A percentile compares a stretch with the other conserved stretches of the same genome.
Conservation (phyloP, 2,888 invertebrate species). For the Nudaria mundana region DNA sequence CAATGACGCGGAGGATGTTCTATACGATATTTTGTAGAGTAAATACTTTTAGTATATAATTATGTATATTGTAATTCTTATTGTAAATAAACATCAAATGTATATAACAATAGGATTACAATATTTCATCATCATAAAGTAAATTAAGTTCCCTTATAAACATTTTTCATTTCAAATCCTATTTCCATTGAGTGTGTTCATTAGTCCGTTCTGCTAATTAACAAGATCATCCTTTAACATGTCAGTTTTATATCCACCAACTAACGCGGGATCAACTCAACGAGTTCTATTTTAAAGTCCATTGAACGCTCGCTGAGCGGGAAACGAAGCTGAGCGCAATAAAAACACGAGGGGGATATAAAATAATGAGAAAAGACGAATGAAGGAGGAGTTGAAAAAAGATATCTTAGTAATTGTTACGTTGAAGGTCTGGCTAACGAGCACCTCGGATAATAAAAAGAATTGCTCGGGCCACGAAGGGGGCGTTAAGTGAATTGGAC, state of each 20-base stretch:
- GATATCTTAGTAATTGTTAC: slow-evolving; percentile 61
- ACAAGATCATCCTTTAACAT: slow-evolving; percentile 26
- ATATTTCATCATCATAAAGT: background rate
- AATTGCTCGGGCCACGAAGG: slow-evolving; percentile 23
- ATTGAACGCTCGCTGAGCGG: slow-evolving; percentile 29
- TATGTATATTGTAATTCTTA: too few relatives aligned
- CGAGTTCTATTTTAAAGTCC: slow-evolving; percentile 21
- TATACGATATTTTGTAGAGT: too few relatives aligned
- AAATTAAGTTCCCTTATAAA: background rate
- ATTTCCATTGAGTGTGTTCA: slow-evolving; percentile 21
- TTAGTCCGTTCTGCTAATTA: slow-evolving; percentile 29
- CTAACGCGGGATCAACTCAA: slow-evolving; percentile 4
- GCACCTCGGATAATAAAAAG: slow-evolving; percentile 38
- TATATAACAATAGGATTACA: too few relatives aligned
- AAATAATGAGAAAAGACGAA: slow-evolving; percentile 40
- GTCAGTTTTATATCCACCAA: slow-evolving; percentile 7
- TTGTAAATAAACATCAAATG: too few relatives aligned
- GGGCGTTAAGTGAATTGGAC: slow-evolving; percentile 20
- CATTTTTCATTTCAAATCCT: slow-evolving; percentile 4
- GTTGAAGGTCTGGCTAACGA: slow-evolving; percentile 58
- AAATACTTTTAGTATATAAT: too few relatives aligned
- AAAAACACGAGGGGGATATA: slow-evolving; percentile 33
- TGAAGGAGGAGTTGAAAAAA: slow-evolving; percentile 34
- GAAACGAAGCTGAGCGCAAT: slow-evolving; percentile 23
- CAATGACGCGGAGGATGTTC: too few relatives aligned